Conservation (phyloP, 2,888 invertebrate species). For the Selenia dentaria region DNA sequence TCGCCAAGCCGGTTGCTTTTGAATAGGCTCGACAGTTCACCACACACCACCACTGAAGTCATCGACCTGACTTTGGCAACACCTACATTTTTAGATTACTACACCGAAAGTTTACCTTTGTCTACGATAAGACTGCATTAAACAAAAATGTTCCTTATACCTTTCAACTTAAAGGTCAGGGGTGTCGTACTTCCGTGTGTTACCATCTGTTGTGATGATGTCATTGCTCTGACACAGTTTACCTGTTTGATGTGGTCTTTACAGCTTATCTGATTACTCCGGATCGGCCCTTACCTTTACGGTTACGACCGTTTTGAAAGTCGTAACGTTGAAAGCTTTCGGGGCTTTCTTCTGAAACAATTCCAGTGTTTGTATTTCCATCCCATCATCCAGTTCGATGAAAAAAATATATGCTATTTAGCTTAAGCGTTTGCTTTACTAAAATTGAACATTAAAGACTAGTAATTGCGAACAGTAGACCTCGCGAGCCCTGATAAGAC, state of each 20-base stretch:
- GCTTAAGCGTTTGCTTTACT: too few relatives aligned
- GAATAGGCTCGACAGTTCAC: slow-evolving; percentile 40
- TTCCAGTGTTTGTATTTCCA: too few relatives aligned
- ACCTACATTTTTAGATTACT: slow-evolving; percentile 31
- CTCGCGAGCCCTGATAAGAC: too few relatives aligned
- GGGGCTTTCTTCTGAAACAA: slow-evolving; percentile 9
- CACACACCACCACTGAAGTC: slow-evolving; percentile 25
- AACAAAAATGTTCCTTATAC: slow-evolving; percentile 20
- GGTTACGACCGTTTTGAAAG: slow-evolving; percentile 26
- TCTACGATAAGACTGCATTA: slow-evolving; percentile 16
- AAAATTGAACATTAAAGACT: too few relatives aligned
- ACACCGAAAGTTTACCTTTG: slow-evolving; percentile 20
- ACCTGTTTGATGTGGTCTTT: slow-evolving; percentile 46
- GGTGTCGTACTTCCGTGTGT: slow-evolving; percentile 11
- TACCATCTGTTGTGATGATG: slow-evolving; percentile 34
- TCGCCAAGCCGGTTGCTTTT: slow-evolving; percentile 34
- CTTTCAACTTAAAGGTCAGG: slow-evolving; percentile 18
- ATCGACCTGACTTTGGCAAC: slow-evolving; percentile 35
- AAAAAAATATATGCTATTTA: too few relatives aligned
- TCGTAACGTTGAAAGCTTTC: slow-evolving; percentile 24
- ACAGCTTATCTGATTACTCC: slow-evolving; percentile 46
- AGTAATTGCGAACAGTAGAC: too few relatives aligned
- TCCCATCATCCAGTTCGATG: too few relatives aligned
- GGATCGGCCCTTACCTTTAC: slow-evolving; percentile 31
- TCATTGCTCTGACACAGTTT: slow-evolving; percentile 51